Base-by-base conservation (phyloP, 1,140 invertebrate species). In the Leptestheria dahalacensis region DNA sequence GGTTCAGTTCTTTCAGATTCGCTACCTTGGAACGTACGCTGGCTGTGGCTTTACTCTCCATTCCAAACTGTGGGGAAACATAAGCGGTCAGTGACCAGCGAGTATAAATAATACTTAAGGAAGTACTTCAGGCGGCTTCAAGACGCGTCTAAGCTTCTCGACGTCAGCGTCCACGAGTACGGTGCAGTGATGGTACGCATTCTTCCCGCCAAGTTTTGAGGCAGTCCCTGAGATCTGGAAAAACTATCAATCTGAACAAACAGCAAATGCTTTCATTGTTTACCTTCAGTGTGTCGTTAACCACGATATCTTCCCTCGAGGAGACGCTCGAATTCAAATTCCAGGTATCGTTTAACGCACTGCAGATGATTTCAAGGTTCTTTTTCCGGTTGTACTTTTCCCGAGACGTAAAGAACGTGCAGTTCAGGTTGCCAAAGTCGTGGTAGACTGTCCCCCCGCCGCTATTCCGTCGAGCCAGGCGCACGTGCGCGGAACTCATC, bases 361-460 rank as follows among this genome's bases (percentile, higher is more conserved):
- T 76, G 20, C 82, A 83, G 20, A 97, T 84, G 15, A 95, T 75
- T 63, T 90, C 81, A 64, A 95, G 74, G 73, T 97, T 96, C 62
- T 83, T 82, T 64, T 79, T 83, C 61, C 90, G 75, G 69, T 91
- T 81, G 69, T 94, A 94, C 51, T 79, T 74, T 63, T 84, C 78
- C 64, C 80, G 77, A 0, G 82, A 77, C 2, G 85, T 86, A 64
- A 97, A 88, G 71, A 97, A 97, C 0, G 89, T 85, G 54, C 91
- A 76, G 74, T 97, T 97, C 0, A 97, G 72, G 75, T 95, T 96
- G 48, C 92, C 93, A 61, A 78, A 67, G 72, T 98, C 95, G 72
- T 99, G 94, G 72, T 92, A 99, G 20, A 98, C 92, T 18, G 91
- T 86, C 10, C 92, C 93, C 60, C 95, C 96, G n/a, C 92, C 94